These are phyloP conservation scores for Phyllotreta cruciferae DNA, from an alignment of 2,888 invertebrate species.

Conservation along the genomic window DNA sequence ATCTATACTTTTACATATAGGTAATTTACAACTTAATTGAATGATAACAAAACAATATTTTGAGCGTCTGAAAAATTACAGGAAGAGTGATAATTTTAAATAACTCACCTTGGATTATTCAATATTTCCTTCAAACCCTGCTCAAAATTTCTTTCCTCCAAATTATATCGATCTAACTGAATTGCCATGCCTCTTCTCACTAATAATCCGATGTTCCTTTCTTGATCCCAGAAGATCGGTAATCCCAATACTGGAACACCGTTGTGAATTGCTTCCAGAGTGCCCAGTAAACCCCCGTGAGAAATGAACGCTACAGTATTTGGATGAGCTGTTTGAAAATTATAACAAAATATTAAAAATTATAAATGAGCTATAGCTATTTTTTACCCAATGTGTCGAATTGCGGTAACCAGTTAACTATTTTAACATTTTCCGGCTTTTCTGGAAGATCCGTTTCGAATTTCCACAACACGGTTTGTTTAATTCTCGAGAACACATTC, in stretches of 20 bases:
- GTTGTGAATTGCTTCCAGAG: constrained; percentile 60
- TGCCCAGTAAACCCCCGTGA: constrained; percentile 61
- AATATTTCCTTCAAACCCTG: constrained; percentile 42
- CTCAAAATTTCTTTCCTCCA: constrained; percentile 53
- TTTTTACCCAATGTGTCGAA: constrained; percentile 49
- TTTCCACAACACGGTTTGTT: constrained; percentile 73
- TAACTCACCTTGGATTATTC: constrained; percentile 23
- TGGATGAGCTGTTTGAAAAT: constrained; percentile 59
- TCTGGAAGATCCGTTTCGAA: constrained; percentile 61
- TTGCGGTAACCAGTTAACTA: constrained; percentile 53
- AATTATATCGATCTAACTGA: constrained; percentile 51
- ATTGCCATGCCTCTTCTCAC: constrained; percentile 58
- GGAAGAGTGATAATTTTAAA: too few relatives aligned
- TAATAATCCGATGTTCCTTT: constrained; percentile 60
- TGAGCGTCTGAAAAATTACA: too few relatives aligned
- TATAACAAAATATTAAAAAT: neutral
- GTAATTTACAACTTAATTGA: too few relatives aligned
- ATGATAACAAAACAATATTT: too few relatives aligned
- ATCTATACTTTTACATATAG: neutral
- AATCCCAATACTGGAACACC: constrained; percentile 62
- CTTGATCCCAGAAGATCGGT: constrained; percentile 63
- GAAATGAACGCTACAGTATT: constrained; percentile 60
- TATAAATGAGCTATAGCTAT: neutral
- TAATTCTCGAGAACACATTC: constrained; percentile 65
- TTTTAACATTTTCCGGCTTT: constrained; percentile 57